phyloP scores from a whole-genome alignment of 2,888 invertebrate genomes.

The Apamea crenata region DNA sequence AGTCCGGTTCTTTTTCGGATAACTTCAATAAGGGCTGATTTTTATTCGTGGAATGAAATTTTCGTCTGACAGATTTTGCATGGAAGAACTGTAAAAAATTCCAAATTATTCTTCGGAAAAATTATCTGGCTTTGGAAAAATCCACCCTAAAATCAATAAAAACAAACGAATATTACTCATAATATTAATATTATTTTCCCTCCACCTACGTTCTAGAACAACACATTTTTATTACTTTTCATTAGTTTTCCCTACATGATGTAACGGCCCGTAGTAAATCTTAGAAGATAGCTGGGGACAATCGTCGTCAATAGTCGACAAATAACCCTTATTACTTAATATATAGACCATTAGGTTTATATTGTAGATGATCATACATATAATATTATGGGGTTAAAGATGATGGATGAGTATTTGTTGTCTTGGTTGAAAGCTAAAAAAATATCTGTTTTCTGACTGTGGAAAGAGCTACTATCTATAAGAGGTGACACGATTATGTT shows the following conservation, averaged over 20 bases:
- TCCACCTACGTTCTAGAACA: neutral
- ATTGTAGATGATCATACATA: constrained; percentile 6
- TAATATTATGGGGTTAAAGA: constrained; percentile 17
- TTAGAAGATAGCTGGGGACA: constrained; percentile 25
- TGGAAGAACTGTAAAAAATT: no score
- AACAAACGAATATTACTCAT: neutral
- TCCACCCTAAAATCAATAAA: neutral
- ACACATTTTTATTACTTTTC: constrained; percentile 13
- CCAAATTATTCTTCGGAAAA: no score
- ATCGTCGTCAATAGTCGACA: no score
- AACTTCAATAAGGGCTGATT: no score
- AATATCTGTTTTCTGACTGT: no score
- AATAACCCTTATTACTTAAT: constrained; percentile 46
- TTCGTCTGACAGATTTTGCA: no score
- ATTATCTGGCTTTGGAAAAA: no score
- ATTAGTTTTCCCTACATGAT: constrained; percentile 33
- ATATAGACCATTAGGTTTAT: constrained; percentile 39
- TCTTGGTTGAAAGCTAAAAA: no score
- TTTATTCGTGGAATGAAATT: no score
- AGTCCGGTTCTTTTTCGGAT: no score
- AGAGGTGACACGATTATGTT: no score
- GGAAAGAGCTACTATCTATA: no score
- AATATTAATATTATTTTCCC: neutral
- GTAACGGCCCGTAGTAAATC: constrained; percentile 26
- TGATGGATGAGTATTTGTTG: neutral